These are phyloP conservation scores for Sycophila sp. DNA, from an alignment of 1,140 invertebrate species.

Conservation along the genomic window DNA sequence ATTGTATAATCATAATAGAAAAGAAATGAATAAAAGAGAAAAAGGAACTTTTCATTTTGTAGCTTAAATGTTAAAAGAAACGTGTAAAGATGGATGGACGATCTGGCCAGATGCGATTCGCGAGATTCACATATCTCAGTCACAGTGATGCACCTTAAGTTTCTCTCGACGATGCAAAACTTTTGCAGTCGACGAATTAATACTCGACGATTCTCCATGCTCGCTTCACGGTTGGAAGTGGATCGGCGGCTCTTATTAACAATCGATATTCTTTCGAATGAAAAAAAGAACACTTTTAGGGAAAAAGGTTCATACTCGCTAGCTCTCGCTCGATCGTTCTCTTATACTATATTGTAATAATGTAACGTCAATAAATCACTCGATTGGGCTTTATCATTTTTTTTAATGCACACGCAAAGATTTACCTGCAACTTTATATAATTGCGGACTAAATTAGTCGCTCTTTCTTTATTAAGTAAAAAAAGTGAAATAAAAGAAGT, in stretches of 20 bases:
- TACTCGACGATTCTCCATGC: background rate
- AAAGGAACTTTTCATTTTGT: conserved; percentile 33
- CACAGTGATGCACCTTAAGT: background rate
- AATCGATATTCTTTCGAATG: background rate
- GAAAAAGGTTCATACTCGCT: conserved; percentile 10
- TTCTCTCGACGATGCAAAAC: background rate
- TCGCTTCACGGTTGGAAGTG: background rate
- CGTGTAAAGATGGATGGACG: conserved; percentile 30
- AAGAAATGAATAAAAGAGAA: conserved; percentile 25
- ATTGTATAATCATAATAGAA: conserved; percentile 40
- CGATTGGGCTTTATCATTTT: conserved; percentile 28
- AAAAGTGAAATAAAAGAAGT: no score
- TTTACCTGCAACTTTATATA: conserved; percentile 28
- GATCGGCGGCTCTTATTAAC: conserved; percentile 9
- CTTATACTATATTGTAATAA: conserved; percentile 34
- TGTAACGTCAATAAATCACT: conserved; percentile 20
- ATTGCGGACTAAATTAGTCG: conserved; percentile 15
- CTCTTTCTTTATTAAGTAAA: conserved; percentile 17
- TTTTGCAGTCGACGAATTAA: background rate
- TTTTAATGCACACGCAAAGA: conserved; percentile 24
- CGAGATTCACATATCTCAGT: conserved; percentile 18
- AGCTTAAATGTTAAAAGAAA: conserved; percentile 38
- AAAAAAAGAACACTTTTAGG: background rate
- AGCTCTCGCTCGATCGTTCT: conserved; percentile 31
- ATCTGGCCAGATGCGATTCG: conserved; percentile 22